Base-by-base conservation (phyloP, 2,113 vertebrate species). In the Lucifuga dentata region DNA sequence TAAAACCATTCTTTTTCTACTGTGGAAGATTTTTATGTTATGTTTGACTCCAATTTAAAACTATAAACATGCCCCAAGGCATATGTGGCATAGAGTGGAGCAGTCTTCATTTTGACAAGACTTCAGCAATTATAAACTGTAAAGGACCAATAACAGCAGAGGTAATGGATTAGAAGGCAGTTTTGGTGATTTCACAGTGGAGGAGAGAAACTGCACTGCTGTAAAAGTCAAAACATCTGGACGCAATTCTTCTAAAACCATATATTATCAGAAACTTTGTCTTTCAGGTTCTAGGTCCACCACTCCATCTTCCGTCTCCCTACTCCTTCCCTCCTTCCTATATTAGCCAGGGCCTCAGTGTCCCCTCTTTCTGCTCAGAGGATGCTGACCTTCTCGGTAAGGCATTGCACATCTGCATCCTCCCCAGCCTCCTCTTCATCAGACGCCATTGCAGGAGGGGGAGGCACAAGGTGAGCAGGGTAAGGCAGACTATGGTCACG, bases 351-450 rank as follows among this genome's bases (percentile, higher is more conserved):
- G 68, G 77, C 71, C 41, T 11, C 23, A 2, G 5, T 8, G n/a
- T n/a, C n/a, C n/a, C 13, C 19, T 57, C 33, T 60, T 12, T 33
- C 59, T 36, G 49, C 72, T 96, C 90, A 97, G 76, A 97, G 94
- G 75, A 97, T 90, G 84, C 95, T 97, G 87, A 97, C 95, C 15
- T 95, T 91, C 82, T 96, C 95, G 0, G 95, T 93, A 72, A 97
- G 91, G 7, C 94, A 94, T 86, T 95, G 93, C 89, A 96, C 87
- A n/a, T 95, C 94, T 0, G 90, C 85, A 17, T 95, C 92, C 40
- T 94, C 93, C 0, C 76, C 73, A 0, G 81, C 78, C 6, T 89
- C 85, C 2, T 91, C 91, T 0, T 93, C 88, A 0, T 90, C 90
- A 0, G 83, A 91, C 3, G 65, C 74, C 0, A 56, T 52, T 0